Base-by-base conservation (phyloP, 2,888 invertebrate genomes). In the Brenthis daphne region DNA sequence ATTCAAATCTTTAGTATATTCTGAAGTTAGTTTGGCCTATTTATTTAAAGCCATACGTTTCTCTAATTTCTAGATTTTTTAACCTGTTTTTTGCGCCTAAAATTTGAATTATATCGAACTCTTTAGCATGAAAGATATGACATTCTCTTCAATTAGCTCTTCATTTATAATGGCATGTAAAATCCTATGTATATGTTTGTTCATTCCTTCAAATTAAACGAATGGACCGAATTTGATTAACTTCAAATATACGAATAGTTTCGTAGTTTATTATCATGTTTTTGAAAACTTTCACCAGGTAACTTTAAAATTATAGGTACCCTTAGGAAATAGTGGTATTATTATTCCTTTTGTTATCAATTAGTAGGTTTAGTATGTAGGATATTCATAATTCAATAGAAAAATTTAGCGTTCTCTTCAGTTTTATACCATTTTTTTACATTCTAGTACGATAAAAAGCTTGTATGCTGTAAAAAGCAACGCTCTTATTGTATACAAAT, bases 171-270 rank as follows among this genome's bases (percentile, higher is more conserved):
- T 16, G 56, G 70, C 72, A 72, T 73, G 73, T 55, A 13, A 51
- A 14, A 43, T 55, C 57, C 57, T 50, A 6, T 16, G 50, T 58
- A 57, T 70, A 66, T 65, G 58, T 71, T 67, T 50, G 58, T 73
- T 65, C 56, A 69, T 60, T 68, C 67, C 65, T 54, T 43, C 48
- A 57, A 33, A 51, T 58, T 16, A 29, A 69, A 72, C 74, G 74
- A 71, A 72, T 74, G 74, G 74, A 75, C 74, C 74, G 64, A 72
- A 69, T 72, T 71, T 73, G 74, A 74, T 74, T 63, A 65, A 63
- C 5, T 29, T 58, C 48, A 48, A 4, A 33, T 60, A 33, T 60
- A 50, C 29, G n/a, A 60, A 60, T 11, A 50, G 12, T 60, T n/a
- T 13, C 8, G 12, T 60, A 54, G 54, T 29, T 54, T 54, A 14